Evolutionary conservation across 2,113 vertebrate species (phyloP).

Genomic region (Dermatemys mawii): DNA sequence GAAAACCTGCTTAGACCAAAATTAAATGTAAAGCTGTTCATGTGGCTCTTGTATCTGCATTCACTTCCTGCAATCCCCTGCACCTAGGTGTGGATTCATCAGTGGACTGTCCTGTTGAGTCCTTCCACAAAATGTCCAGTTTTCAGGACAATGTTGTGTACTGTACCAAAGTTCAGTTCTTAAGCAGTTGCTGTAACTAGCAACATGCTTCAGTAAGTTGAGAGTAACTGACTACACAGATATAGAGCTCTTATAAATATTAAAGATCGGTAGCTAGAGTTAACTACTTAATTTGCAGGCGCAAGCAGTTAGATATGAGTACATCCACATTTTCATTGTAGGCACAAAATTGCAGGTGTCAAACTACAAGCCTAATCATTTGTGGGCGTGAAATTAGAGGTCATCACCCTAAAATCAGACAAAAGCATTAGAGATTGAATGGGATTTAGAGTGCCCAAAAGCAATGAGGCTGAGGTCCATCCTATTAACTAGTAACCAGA

Average conservation of each 20-base stretch:
- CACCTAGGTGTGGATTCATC: no score
- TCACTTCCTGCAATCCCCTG: no score
- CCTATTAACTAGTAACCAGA: not conserved
- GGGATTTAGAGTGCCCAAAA: not conserved
- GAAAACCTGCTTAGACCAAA: no score
- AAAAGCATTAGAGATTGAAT: not conserved
- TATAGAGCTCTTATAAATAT: not conserved
- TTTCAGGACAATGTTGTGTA: no score
- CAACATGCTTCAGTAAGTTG: not conserved
- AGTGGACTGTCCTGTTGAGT: no score
- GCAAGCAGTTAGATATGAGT: not conserved
- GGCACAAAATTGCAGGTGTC: not conserved
- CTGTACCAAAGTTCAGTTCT: no score
- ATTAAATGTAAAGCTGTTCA: no score
- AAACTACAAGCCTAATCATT: not conserved
- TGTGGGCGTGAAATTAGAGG: not conserved
- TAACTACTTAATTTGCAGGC: not conserved
- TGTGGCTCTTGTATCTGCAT: no score
- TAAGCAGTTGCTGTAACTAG: no score
- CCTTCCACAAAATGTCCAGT: no score
- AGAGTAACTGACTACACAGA: not conserved
- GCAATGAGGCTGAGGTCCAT: not conserved
- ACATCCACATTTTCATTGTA: not conserved
- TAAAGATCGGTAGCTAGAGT: not conserved
- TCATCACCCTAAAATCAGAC: not conserved